Percentiles rank a stretch among this genome's conserved stretches.
These are phyloP conservation scores for Aurelia aurita complex sp. Pacific DNA, from an alignment of 30 jellyfish, hydroid and myxozoan genomes.

Conservation along the genomic window DNA sequence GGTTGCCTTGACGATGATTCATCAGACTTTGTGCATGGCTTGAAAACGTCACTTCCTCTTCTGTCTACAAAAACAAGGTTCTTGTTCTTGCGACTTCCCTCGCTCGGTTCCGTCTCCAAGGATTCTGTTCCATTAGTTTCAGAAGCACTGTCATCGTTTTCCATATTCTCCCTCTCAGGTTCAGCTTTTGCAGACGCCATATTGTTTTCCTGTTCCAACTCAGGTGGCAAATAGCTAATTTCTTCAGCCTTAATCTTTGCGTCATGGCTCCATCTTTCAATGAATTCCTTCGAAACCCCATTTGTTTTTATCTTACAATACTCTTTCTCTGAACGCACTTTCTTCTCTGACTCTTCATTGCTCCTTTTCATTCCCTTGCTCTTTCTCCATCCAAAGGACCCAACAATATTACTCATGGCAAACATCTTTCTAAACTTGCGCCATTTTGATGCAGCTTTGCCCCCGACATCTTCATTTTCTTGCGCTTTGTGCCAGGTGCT, in stretches of 20 bases:
- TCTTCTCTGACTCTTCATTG: not conserved
- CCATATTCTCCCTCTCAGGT: not conserved
- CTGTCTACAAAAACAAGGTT: not conserved
- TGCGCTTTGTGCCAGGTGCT: not conserved
- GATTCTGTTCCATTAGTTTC: not conserved
- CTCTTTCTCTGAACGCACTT: not conserved
- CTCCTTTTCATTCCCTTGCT: conserved; percentile 1
- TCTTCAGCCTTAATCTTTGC: conserved; percentile 15
- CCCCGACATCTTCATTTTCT: conserved; percentile 1
- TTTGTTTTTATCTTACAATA: conserved; percentile 3
- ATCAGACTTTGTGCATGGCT: conserved; percentile 1
- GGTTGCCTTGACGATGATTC: not conserved
- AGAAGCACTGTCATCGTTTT: not conserved
- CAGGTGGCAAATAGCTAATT: conserved; percentile 31
- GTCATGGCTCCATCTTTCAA: conserved; percentile 16
- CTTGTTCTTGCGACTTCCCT: not conserved
- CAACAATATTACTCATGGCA: conserved; percentile 62
- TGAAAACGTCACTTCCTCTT: not conserved
- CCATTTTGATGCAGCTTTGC: conserved; percentile 41
- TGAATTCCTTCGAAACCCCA: not conserved
- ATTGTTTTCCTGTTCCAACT: not conserved
- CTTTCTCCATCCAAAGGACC: conserved; percentile 32
- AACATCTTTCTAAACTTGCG: conserved; percentile 45
- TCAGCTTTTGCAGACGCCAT: conserved; percentile 17
- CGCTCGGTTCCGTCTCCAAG: not conserved